Percentiles rank a stretch among this genome's conserved stretches.
phyloP scores from a whole-genome alignment of 1,140 invertebrate genomes.

The Planococcus citri region DNA sequence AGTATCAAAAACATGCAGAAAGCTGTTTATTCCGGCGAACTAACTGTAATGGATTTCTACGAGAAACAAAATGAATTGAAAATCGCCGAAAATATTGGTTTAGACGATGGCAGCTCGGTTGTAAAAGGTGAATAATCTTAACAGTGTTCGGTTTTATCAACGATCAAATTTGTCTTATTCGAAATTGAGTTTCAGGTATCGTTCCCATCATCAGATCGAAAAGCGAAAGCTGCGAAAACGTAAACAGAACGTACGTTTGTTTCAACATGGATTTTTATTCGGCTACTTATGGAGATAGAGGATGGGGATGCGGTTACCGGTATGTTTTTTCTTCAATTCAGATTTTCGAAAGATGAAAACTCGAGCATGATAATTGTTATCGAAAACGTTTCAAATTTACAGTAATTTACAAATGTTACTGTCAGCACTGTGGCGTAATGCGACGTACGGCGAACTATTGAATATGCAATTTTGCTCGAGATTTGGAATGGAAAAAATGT shows the following conservation, averaged over 20 bases:
- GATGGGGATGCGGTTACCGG: constrained; percentile 78
- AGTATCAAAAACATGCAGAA: constrained; percentile 68
- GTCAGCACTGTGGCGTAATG: constrained; percentile 61
- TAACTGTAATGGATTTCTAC: constrained; percentile 74
- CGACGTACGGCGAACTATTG: constrained; percentile 54
- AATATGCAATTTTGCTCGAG: background rate
- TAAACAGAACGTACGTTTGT: constrained; percentile 56
- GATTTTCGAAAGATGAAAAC: too few species aligned
- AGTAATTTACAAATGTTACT: constrained; percentile 84
- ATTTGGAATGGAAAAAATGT: background rate
- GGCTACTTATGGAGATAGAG: constrained; percentile 72
- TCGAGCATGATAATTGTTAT: background rate
- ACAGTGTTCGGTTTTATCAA: background rate
- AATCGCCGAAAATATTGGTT: constrained; percentile 57
- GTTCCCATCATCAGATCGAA: constrained; percentile 55
- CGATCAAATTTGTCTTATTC: background rate
- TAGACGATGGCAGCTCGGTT: constrained; percentile 70
- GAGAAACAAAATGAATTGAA: constrained; percentile 61
- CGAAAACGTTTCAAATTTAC: constrained; percentile 26
- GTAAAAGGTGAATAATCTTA: constrained; percentile 45
- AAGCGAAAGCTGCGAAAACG: constrained; percentile 51
- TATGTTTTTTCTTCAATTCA: constrained; percentile 25
- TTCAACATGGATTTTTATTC: constrained; percentile 72
- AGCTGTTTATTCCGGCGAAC: constrained; percentile 70
- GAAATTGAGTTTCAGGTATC: constrained; percentile 41